Evolutionary conservation across 2,888 invertebrate species (phyloP), one percentile per base, ranked within the genome.

Genomic region (Acholoe squamosa): DNA sequence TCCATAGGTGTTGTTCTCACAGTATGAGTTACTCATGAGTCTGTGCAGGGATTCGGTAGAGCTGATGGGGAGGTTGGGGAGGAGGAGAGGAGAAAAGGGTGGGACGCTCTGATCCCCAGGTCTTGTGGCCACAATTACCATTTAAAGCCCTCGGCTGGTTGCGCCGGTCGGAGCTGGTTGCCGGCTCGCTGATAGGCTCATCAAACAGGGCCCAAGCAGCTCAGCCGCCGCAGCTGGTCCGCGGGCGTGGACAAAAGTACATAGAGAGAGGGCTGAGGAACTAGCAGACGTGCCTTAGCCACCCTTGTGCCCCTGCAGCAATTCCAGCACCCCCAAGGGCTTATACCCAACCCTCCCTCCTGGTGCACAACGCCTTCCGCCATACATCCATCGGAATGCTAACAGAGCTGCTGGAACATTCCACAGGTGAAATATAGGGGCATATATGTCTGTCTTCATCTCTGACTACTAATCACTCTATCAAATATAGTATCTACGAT

Each of bases 151-250:
- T 43, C 22, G 34, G 80, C 80, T 43, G 80, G 80, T 80, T 80
- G 33, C 43, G 80, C 80, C 43, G 80, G 80, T 80, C 33, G 33
- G 14, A 33, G 80, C 80, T 43, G 80, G 80, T 80, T 43, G 80
- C 80, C 80, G 80, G 80, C 43, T 34, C 25, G 80, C 80, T 80
- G 80, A 80, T 80, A 80, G 80, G 80, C 80, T 80, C 80, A 80
- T 80, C 80, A 80, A 80, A 80, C 80, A 80, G 43, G 80, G n/a
- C 31, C 34, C 80, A 43, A 19, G 34, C n/a, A 25, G 80, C 80
- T 80, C 80, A 80, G 80, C 80, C 80, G 80, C 34, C 34, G 80
- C 80, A 80, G 80, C 80, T 80, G 80, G 80, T 80, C 19, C 80
- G 34, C 80, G 80, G 43, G 80, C 80, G 34, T 19, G 34, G 80